These are phyloP conservation scores for Homalodisca vitripennis DNA, from an alignment of 1,140 invertebrate species.

Conservation along the genomic window DNA sequence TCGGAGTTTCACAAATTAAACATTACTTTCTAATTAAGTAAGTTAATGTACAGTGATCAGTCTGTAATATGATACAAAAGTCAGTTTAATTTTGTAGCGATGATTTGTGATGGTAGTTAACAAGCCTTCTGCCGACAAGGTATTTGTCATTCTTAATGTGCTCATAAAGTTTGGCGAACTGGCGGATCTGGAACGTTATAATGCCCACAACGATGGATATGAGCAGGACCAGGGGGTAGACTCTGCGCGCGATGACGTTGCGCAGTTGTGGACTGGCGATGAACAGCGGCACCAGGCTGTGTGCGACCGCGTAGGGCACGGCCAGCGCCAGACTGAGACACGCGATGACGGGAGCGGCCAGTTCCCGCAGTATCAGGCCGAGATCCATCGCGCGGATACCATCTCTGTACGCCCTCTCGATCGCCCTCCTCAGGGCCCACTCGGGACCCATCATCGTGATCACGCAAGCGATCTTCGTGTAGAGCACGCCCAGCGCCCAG, in stretches of 20 bases:
- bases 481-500: conserved; percentile 95
- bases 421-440: conserved; percentile 85
- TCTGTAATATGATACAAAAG: not conserved
- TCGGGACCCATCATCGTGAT: conserved; percentile 97
- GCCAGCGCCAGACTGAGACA: conserved; percentile 81
- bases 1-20: conserved; percentile 47
- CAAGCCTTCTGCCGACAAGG: conserved; percentile 88
- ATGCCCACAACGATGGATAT: conserved; percentile 37
- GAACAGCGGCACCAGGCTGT: conserved; percentile 79
- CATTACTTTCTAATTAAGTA: conserved; percentile 17
- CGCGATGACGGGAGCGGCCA: conserved; percentile 87
- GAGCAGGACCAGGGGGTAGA: conserved; percentile 88
- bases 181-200: conserved; percentile 71
- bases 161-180: conserved; percentile 93
- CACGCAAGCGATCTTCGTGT: conserved; percentile 97
- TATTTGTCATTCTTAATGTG: conserved; percentile 99
- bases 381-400: conserved; percentile 82
- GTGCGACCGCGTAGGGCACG: conserved; percentile 85
- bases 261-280: conserved; percentile 68
- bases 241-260: conserved; percentile 77
- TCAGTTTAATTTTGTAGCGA: conserved; percentile 15
- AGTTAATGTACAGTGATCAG: conserved; percentile 19
- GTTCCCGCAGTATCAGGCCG: conserved; percentile 72
- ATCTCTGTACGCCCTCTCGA: conserved; percentile 88
- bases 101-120: conserved; percentile 78